Evolutionary conservation across 2,797 vertebrate genomes (phyloP), one percentile per base, ranked within the genome.

Genomic region (Onychomys arenicola): DNA sequence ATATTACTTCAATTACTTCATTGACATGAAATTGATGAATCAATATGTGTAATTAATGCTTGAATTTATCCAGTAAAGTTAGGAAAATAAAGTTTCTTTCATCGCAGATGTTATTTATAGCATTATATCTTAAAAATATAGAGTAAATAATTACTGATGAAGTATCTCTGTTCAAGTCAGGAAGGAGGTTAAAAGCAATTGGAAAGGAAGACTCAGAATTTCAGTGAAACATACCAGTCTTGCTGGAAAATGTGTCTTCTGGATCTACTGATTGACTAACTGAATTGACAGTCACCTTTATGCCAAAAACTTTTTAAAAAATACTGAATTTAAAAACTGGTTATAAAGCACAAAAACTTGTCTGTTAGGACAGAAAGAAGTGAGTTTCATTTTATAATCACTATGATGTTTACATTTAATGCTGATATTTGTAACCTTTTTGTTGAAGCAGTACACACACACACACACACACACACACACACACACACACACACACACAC

Each of bases 1-100:
- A 43, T 65, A 83, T 89, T 89, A 21, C 73, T 92, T 92, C 63
- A 69, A 83, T 89, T 89, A 21, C 73, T 92, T 92, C 63, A 69
- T 25, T 85, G n/a, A n/a, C 3, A 61, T 92, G 63, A 94, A 82
- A 77, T 65, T n/a, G 23, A 46, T 16, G 32, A 90, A 81, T 52
- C 0, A 12, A 63, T 84, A 14, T 90, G 11, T 63, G 2, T 61
- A 95, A 81, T 78, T 57, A 67, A 59, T 92, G 17, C 69, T 5
- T 67, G 14, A 14, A 29, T 49, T 90, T 94, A 90, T 55, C 40
- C 1, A 92, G 4, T 75, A 19, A 73, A 73, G 13, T 37, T 90
- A 69, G 40, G 8, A 32, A 87, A 82, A 83, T 87, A 0, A 40
- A n/a, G 2, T 73, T 80, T 83, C 5, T 87, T 84, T 43, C 23